Evolutionary conservation across 2,113 vertebrate genomes (phyloP).

Genomic region (Accipiter cooperii): DNA sequence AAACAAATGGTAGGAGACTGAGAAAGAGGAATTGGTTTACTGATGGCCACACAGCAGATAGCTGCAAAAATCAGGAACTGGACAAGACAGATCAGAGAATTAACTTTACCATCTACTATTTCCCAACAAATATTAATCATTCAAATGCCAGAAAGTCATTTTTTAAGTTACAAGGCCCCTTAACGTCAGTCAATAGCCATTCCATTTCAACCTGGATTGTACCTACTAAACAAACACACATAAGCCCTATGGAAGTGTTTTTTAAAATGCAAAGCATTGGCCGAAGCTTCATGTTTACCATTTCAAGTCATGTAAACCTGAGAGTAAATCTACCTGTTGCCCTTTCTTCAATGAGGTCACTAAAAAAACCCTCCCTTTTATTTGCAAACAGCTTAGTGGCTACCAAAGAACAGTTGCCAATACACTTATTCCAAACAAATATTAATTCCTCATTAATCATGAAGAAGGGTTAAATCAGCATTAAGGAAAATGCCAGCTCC

Average conservation of each 20-base stretch:
- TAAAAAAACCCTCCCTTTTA: conserved; percentile 38
- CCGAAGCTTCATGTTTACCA: conserved; percentile 58
- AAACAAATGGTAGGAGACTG: background rate
- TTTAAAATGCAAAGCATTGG: conserved; percentile 6
- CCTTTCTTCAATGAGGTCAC: conserved; percentile 53
- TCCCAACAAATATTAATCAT: background rate
- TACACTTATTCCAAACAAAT: conserved; percentile 46
- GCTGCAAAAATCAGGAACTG: background rate
- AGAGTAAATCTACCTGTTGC: conserved; percentile 72
- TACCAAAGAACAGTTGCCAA: conserved; percentile 46
- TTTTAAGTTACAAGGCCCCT: background rate
- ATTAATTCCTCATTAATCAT: conserved; percentile 61
- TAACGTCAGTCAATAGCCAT: background rate
- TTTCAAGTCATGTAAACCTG: conserved; percentile 50
- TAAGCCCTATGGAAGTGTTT: background rate
- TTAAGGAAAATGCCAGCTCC: background rate
- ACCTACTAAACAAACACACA: background rate
- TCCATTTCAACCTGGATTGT: background rate
- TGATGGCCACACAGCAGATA: background rate
- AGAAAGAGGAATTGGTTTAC: background rate
- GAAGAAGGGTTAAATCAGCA: conserved; percentile 9
- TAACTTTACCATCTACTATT: background rate
- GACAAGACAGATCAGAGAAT: background rate
- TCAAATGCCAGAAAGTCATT: background rate
- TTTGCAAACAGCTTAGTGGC: conserved; percentile 70